Evolutionary conservation across 1,140 invertebrate genomes (phyloP).

Genomic region (Dryas iulia): DNA sequence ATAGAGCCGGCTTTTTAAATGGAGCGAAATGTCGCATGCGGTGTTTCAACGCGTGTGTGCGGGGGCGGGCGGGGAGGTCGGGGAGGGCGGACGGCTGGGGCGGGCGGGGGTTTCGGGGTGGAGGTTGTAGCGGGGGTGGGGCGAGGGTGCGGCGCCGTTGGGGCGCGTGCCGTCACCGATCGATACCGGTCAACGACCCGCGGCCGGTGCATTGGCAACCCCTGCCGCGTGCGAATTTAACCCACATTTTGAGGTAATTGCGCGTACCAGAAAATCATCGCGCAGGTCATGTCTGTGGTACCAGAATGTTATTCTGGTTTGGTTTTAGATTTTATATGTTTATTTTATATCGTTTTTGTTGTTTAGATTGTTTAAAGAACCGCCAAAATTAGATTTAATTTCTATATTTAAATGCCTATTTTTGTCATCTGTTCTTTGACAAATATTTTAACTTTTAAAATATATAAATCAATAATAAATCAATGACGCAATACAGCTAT

Average conservation of each 20-base stretch:
- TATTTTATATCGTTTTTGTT: not conserved
- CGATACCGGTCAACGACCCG: constrained; percentile 74
- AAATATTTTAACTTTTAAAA: too few species aligned
- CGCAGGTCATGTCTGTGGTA: constrained; percentile 24
- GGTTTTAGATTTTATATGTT: not conserved
- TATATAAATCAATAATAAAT: too few species aligned
- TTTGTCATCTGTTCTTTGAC: too few species aligned
- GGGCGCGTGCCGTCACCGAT: constrained; percentile 61
- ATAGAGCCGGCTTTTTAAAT: constrained; percentile 27
- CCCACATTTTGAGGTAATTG: constrained; percentile 68
- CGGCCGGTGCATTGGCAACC: constrained; percentile 64
- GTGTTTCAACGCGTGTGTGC: constrained; percentile 47
- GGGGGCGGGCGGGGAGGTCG: constrained; percentile 30
- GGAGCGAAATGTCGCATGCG: constrained; percentile 69
- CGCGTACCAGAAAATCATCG: constrained; percentile 40
- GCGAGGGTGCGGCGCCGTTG: constrained; percentile 55
- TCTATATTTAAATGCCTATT: not conserved
- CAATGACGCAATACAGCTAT: too few species aligned
- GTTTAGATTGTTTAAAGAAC: not conserved
- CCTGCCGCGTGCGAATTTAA: constrained; percentile 57
- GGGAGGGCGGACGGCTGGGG: constrained; percentile 30
- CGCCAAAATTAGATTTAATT: not conserved
- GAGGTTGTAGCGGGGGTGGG: constrained; percentile 5
- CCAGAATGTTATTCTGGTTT: not conserved
- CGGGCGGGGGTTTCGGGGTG: constrained; percentile 28